phyloP scores from a whole-genome alignment of 1,140 invertebrate genomes.

The Carposina sasakii region DNA sequence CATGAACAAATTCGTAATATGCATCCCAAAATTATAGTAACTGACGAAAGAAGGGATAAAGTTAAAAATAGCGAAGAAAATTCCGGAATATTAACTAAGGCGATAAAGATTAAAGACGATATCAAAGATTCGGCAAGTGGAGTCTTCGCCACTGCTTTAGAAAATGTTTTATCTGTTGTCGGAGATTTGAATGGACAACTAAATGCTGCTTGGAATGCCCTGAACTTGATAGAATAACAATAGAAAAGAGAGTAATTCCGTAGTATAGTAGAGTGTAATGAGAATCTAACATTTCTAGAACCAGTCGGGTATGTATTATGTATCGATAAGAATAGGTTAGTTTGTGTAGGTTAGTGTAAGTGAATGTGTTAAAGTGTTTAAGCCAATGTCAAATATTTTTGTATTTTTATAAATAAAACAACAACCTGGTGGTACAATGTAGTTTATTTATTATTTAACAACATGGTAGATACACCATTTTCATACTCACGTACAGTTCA shows the following conservation, averaged over 20 bases:
- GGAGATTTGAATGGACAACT: constrained; percentile 50
- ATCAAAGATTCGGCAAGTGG: constrained; percentile 37
- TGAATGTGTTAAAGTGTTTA: no score
- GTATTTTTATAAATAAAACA: constrained; percentile 39
- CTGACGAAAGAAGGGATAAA: constrained; percentile 16
- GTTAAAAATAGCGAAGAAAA: constrained; percentile 31
- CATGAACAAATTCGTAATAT: constrained; percentile 37
- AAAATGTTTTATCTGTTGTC: constrained; percentile 40
- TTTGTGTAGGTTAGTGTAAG: no score
- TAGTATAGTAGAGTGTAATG: no score
- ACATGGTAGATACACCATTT: constrained; percentile 71
- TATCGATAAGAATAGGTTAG: no score
- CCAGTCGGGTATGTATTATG: no score
- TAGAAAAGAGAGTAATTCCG: no score
- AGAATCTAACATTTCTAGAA: no score
- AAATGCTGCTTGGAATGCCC: constrained; percentile 42
- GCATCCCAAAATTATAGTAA: constrained; percentile 1
- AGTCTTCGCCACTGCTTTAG: constrained; percentile 40
- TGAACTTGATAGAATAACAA: constrained; percentile 47
- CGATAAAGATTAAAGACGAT: constrained; percentile 37
- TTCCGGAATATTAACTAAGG: constrained; percentile 39
- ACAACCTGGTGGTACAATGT: constrained; percentile 69
- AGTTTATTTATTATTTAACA: constrained; percentile 75
- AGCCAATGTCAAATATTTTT: constrained; percentile 4
- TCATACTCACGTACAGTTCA: constrained; percentile 52